Evolutionary conservation across 1,140 invertebrate species (phyloP).

Genomic region (Drosophila erecta): DNA sequence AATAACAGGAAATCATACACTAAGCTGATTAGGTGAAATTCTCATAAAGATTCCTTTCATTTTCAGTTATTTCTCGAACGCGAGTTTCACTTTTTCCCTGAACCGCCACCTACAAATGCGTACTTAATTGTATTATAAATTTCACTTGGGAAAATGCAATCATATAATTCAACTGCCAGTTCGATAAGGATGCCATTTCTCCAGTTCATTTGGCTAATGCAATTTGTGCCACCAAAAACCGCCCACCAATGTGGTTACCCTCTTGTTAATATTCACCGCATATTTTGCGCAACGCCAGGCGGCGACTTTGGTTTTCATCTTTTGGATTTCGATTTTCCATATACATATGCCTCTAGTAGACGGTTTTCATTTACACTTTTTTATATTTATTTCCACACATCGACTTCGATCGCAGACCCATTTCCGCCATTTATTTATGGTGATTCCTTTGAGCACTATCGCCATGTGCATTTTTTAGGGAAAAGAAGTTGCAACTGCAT

Average conservation of each 20-base stretch:
- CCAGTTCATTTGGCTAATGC: slow-evolving; percentile 57
- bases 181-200: slow-evolving; percentile 24
- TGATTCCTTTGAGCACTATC: slow-evolving; percentile 60
- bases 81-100: too few relatives aligned
- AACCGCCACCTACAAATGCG: slow-evolving; percentile 6
- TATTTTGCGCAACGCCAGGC: slow-evolving; percentile 61
- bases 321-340: slow-evolving; percentile 17
- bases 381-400: slow-evolving; percentile 66
- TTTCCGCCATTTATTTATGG: slow-evolving; percentile 63
- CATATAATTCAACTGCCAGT: slow-evolving; percentile 14
- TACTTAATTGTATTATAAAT: slow-evolving; percentile 36
- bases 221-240: slow-evolving; percentile 51
- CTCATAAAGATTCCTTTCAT: background rate
- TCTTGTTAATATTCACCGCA: slow-evolving; percentile 69
- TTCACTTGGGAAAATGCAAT: slow-evolving; percentile 15
- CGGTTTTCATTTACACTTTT: slow-evolving; percentile 72
- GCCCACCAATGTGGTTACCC: slow-evolving; percentile 25
- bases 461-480: slow-evolving; percentile 49
- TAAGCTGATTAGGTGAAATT: background rate
- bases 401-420: background rate
- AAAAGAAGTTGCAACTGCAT: slow-evolving; percentile 11
- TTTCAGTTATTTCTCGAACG: background rate
- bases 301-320: slow-evolving; percentile 60
- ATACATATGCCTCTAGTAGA: background rate
- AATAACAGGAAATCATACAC: background rate